phyloP scores from a whole-genome alignment of 1,140 invertebrate species.

The Drosophila ambigua region DNA sequence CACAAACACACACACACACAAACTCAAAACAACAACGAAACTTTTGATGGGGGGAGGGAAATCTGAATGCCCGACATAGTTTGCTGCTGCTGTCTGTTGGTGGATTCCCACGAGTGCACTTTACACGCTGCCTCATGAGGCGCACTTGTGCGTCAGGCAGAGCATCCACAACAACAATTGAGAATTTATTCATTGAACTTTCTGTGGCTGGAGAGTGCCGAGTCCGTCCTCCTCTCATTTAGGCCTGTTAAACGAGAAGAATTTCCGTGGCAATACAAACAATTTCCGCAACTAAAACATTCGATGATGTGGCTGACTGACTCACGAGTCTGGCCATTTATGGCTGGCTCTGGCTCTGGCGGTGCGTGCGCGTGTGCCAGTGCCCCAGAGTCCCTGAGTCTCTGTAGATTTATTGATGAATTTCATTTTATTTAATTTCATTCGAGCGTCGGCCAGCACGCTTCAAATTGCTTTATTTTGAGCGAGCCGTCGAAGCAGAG shows the following conservation, averaged over 20 bases:
- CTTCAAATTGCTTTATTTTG: slow-evolving; percentile 69
- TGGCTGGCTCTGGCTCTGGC: slow-evolving; percentile 36
- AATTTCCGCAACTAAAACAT: slow-evolving; percentile 65
- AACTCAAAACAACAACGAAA: slow-evolving; percentile 2
- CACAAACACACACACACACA: slow-evolving; percentile 25
- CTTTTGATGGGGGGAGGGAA: background rate
- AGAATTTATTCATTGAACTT: slow-evolving; percentile 65
- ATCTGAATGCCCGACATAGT: background rate
- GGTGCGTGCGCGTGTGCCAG: background rate
- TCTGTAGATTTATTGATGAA: slow-evolving; percentile 73
- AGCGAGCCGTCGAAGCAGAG: slow-evolving; percentile 32
- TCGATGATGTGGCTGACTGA: slow-evolving; percentile 38
- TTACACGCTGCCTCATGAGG: slow-evolving; percentile 59
- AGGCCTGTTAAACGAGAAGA: slow-evolving; percentile 52
- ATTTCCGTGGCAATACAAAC: slow-evolving; percentile 73
- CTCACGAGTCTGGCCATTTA: slow-evolving; percentile 52
- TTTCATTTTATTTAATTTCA: slow-evolving; percentile 72
- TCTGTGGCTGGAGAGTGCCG: slow-evolving; percentile 12
- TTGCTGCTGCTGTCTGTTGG: slow-evolving; percentile 6
- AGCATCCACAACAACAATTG: slow-evolving; percentile 44
- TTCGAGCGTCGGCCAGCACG: slow-evolving; percentile 32
- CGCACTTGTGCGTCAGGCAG: slow-evolving; percentile 44
- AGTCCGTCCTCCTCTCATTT: slow-evolving; percentile 20
- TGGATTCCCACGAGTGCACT: slow-evolving; percentile 75
- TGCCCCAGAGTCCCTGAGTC: background rate